phyloP scores from a whole-genome alignment of 2,113 vertebrate genomes.

The Leptosomus discolor region DNA sequence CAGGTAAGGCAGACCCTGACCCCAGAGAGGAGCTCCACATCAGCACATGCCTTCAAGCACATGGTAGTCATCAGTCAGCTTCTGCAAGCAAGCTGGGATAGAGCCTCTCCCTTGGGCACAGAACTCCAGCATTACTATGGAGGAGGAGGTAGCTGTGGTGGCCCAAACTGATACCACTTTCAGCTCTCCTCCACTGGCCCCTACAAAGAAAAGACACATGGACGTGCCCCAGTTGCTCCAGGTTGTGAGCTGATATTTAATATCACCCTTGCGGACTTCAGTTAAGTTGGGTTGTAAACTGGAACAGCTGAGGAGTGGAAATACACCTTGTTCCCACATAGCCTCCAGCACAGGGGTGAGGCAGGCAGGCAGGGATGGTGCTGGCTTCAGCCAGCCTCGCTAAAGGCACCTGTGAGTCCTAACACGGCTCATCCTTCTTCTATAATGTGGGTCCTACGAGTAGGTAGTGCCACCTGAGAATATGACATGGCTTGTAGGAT shows the following conservation, averaged over 20 bases:
- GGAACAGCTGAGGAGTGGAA: not conserved
- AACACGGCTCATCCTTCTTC: accelerated
- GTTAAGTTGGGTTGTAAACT: not conserved
- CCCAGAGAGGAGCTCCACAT: not conserved
- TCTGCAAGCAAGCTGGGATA: not conserved
- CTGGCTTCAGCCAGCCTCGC: not conserved
- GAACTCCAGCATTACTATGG: not conserved
- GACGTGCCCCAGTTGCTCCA: not conserved
- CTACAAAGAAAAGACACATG: not conserved
- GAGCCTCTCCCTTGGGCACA: not conserved
- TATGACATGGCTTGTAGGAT: accelerated
- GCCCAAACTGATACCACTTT: not conserved
- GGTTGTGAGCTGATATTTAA: not conserved
- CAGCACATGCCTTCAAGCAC: not conserved
- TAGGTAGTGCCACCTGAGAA: not conserved
- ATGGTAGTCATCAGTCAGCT: not conserved
- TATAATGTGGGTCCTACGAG: accelerated
- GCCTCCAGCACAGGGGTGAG: not conserved
- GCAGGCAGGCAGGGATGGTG: not conserved
- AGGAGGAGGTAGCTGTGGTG: not conserved
- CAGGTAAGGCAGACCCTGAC: not conserved
- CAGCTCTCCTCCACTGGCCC: not conserved
- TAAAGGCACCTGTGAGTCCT: not conserved
- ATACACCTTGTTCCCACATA: accelerated
- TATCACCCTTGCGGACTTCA: not conserved